These are phyloP conservation scores for Oceanodroma tethys DNA, from an alignment of 2,113 vertebrate species.

Conservation along the genomic window DNA sequence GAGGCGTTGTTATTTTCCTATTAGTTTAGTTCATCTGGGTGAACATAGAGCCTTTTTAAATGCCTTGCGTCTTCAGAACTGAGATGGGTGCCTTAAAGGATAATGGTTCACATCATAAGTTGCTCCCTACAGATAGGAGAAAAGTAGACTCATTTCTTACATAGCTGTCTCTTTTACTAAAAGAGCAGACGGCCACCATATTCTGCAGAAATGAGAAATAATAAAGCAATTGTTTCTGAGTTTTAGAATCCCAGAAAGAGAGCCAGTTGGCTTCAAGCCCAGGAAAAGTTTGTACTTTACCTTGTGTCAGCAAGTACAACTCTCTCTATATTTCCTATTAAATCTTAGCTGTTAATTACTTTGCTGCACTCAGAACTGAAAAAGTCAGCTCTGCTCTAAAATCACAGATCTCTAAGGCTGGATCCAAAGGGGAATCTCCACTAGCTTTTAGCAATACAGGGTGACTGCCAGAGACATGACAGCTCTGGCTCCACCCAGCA, in stretches of 20 bases:
- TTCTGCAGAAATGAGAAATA: background rate
- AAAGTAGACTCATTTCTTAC: background rate
- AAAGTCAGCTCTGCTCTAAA: background rate
- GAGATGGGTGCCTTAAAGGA: background rate
- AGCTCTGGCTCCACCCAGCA: background rate
- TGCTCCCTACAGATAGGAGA: background rate
- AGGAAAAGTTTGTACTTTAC: background rate
- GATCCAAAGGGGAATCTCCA: background rate
- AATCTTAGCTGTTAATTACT: conserved; percentile 14
- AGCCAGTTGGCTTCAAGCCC: background rate
- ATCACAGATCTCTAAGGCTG: background rate
- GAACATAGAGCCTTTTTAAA: background rate
- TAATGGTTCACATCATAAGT: background rate
- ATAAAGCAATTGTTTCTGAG: background rate
- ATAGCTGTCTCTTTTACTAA: background rate
- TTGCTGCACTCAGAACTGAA: background rate
- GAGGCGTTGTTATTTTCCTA: background rate
- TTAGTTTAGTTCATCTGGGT: background rate
- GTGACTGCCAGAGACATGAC: background rate
- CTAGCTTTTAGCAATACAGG: background rate
- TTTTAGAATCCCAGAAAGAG: background rate
- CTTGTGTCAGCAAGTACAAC: background rate
- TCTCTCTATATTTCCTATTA: background rate
- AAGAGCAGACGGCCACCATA: background rate
- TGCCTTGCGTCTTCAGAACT: background rate